Conservation (phyloP, 2,113 vertebrate species). For the Nannospalax galili region DNA sequence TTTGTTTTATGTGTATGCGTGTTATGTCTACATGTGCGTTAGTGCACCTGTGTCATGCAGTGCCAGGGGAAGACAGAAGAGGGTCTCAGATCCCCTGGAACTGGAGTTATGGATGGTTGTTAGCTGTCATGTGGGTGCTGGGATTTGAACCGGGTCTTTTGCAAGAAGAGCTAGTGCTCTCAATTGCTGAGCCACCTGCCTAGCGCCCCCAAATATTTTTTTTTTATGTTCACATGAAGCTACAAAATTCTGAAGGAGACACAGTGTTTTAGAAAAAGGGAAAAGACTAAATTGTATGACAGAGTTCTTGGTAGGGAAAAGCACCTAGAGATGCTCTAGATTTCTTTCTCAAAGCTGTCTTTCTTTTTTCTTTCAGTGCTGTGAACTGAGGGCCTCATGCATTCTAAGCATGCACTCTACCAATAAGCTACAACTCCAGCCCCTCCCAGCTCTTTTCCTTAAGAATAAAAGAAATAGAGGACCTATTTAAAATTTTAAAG, state of each 20-base stretch:
- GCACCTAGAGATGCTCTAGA: background rate
- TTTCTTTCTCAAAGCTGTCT: background rate
- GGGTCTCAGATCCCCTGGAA: too few relatives aligned
- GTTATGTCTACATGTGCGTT: too few relatives aligned
- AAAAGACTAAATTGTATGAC: background rate
- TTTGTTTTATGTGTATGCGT: too few relatives aligned
- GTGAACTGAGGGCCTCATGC: background rate
- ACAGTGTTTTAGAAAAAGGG: background rate
- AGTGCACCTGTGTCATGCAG: too few relatives aligned
- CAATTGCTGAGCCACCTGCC: too few relatives aligned
- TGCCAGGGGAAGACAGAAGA: too few relatives aligned
- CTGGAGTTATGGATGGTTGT: too few relatives aligned
- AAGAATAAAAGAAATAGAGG: conserved; percentile 45
- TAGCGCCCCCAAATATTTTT: too few relatives aligned
- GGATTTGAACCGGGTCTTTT: too few relatives aligned
- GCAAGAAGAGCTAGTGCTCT: too few relatives aligned
- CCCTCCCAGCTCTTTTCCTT: background rate
- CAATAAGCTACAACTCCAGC: background rate
- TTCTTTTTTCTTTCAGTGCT: background rate
- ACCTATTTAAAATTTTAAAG: conserved; percentile 29
- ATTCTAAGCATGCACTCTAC: background rate
- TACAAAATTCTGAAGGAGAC: background rate
- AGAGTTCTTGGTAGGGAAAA: background rate
- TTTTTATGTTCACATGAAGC: background rate
- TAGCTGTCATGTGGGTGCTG: too few relatives aligned